phyloP scores from a whole-genome alignment of 2,113 vertebrate genomes.

The Synchiropus splendidus region DNA sequence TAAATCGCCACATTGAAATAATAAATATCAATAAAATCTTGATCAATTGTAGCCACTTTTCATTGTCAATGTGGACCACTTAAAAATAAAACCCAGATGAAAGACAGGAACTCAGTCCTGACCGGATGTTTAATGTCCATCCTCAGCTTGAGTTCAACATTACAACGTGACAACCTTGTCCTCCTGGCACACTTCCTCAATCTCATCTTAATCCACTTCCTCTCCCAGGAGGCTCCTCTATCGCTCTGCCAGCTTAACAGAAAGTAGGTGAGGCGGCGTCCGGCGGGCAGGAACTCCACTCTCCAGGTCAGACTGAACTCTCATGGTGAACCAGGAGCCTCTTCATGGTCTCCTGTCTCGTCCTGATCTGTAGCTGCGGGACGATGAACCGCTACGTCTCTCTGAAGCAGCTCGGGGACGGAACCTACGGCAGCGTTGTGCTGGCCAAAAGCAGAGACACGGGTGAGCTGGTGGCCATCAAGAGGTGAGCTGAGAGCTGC shows the following conservation, averaged over 20 bases:
- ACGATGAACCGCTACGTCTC: slow-evolving; percentile 85
- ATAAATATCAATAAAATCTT: no score
- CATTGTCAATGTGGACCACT: no score
- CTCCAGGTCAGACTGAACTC: slow-evolving; percentile 7
- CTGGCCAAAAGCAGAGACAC: slow-evolving; percentile 87
- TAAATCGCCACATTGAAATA: no score
- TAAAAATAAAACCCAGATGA: no score
- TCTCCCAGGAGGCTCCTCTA: slow-evolving; percentile 8
- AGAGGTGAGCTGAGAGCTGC: slow-evolving; percentile 72
- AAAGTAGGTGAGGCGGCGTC: not conserved
- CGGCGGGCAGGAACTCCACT: not conserved
- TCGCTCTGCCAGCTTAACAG: not conserved
- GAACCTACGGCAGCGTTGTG: slow-evolving; percentile 84
- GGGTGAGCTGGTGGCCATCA: slow-evolving; percentile 88
- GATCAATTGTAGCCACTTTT: no score
- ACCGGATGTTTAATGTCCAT: no score
- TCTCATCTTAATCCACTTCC: slow-evolving; percentile 36
- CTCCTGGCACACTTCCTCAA: slow-evolving; percentile 16
- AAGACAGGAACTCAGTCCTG: no score
- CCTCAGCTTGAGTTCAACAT: no score
- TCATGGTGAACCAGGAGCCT: slow-evolving; percentile 10
- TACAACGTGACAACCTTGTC: no score
- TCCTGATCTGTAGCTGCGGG: slow-evolving; percentile 9
- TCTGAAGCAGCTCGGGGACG: slow-evolving; percentile 82
- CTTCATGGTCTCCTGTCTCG: no score